A percentile compares a stretch with the other conserved stretches of the same genome.
phyloP scores from a whole-genome alignment of 2,113 vertebrate species.

The Brachypodius melanocephalos region DNA sequence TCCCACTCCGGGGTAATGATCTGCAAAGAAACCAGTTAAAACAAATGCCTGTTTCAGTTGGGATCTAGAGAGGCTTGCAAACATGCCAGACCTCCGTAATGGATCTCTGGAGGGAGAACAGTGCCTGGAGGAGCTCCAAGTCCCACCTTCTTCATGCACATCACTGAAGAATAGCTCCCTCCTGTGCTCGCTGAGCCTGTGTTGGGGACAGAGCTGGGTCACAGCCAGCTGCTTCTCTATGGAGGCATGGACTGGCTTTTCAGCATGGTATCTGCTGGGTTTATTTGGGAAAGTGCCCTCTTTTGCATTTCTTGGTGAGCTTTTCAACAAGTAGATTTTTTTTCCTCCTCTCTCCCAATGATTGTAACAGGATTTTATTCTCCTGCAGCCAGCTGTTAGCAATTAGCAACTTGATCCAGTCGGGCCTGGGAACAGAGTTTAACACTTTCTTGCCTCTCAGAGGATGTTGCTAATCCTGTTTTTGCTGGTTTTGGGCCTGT shows the following conservation, averaged over 20 bases:
- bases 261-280: background rate
- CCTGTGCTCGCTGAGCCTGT: background rate
- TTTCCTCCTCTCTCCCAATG: background rate
- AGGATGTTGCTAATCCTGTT: constrained; percentile 44
- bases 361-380: constrained; percentile 47
- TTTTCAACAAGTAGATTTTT: background rate
- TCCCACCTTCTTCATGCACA: constrained; percentile 33
- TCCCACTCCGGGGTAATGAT: background rate
- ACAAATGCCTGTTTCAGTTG: constrained; percentile 21
- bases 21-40: constrained; percentile 48
- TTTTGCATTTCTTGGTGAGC: background rate
- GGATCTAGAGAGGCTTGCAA: constrained; percentile 42
- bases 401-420: constrained; percentile 64
- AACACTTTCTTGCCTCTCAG: constrained; percentile 55
- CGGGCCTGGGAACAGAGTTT: constrained; percentile 32
- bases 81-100: constrained; percentile 23
- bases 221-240: background rate
- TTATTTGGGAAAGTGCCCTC: background rate
- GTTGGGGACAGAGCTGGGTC: background rate
- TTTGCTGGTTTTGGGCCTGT: background rate
- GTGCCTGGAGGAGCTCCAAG: constrained; percentile 53
- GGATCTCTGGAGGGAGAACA: constrained; percentile 55
- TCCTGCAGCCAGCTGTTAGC: constrained; percentile 58
- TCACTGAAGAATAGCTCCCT: constrained; percentile 25
- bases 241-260: background rate